A percentile compares a stretch with the other conserved stretches of the same genome.
Evolutionary conservation across 2,113 vertebrate genomes (phyloP).

Genomic region (Nycticebus coucang): DNA sequence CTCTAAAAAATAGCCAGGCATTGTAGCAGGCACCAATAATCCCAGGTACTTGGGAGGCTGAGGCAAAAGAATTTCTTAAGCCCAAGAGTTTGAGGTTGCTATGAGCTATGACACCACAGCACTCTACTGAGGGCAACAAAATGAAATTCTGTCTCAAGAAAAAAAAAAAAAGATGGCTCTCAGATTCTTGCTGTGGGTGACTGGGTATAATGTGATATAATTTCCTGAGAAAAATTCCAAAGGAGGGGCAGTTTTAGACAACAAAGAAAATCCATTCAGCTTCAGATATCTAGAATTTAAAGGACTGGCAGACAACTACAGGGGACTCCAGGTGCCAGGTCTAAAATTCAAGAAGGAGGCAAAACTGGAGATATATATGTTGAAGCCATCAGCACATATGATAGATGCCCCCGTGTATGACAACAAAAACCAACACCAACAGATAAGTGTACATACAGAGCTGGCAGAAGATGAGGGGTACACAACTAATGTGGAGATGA

Average conservation of each 20-base stretch:
- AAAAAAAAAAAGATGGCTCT: not conserved
- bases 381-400: not conserved
- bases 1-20: no score
- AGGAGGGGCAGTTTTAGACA: not conserved
- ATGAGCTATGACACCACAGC: no score
- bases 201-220: not conserved
- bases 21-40: no score
- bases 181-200: not conserved
- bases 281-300: not conserved
- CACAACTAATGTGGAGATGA: not conserved
- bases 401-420: rapidly evolving
- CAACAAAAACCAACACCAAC: not conserved
- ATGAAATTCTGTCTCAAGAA: no score
- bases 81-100: no score
- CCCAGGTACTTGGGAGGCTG: no score
- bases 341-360: not conserved
- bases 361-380: not conserved
- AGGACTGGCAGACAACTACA: not conserved
- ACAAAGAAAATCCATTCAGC: not conserved
- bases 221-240: not conserved
- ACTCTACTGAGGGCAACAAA: no score
- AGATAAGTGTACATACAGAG: not conserved
- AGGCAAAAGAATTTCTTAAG: no score
- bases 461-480: not conserved
- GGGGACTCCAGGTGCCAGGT: not conserved